Evolutionary conservation across 1,140 invertebrate genomes (phyloP).

Genomic region (Philotrypesis tridentata): DNA sequence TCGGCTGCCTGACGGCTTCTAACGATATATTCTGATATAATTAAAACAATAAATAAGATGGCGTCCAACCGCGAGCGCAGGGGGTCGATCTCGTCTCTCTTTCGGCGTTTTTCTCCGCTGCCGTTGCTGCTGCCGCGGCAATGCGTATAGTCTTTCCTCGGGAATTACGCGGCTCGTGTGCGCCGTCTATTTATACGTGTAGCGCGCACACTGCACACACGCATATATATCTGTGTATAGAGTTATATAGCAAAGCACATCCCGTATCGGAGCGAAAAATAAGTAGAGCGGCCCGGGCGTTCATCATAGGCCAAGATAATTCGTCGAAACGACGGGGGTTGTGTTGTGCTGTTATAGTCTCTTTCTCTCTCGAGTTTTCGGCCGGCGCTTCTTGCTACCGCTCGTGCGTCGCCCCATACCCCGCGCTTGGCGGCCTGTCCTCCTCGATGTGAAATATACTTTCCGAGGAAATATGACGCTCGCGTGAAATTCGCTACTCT

Average conservation of each 20-base stretch:
- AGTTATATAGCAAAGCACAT: no score
- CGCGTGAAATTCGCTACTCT: background rate
- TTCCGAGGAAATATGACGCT: slow-evolving; percentile 1
- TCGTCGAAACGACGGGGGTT: slow-evolving; percentile 50
- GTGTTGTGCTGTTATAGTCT: background rate
- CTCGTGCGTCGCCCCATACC: slow-evolving; percentile 20
- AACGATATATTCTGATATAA: slow-evolving; percentile 75
- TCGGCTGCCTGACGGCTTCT: slow-evolving; percentile 71
- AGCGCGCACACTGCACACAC: background rate
- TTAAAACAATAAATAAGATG: slow-evolving; percentile 76
- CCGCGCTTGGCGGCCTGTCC: no score
- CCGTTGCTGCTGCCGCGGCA: slow-evolving; percentile 45
- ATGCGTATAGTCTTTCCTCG: slow-evolving; percentile 46
- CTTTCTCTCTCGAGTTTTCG: slow-evolving; percentile 47
- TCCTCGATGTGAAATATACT: slow-evolving; percentile 14
- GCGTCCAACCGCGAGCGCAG: slow-evolving; percentile 71
- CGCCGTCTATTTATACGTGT: no score
- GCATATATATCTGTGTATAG: no score
- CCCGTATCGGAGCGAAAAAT: slow-evolving; percentile 53
- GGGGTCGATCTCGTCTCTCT: slow-evolving; percentile 64
- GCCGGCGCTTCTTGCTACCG: slow-evolving; percentile 47
- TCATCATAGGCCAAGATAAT: slow-evolving; percentile 60
- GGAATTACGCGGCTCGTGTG: background rate
- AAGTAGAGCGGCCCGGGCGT: slow-evolving; percentile 58
- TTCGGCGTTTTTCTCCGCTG: slow-evolving; percentile 48